These are phyloP conservation scores for Melinaea menophilus DNA, from an alignment of 2,888 invertebrate species.

Conservation along the genomic window DNA sequence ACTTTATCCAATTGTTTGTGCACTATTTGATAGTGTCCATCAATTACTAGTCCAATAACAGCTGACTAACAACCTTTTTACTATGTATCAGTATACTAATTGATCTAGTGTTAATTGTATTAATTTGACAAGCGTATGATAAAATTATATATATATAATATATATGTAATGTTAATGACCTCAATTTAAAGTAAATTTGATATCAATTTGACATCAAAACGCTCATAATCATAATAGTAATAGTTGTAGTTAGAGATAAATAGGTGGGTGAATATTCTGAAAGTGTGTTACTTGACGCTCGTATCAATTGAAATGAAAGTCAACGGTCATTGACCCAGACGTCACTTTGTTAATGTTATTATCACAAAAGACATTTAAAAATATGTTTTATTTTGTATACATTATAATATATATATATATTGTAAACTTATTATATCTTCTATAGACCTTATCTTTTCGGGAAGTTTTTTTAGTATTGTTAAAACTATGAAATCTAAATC, in stretches of 20 bases:
- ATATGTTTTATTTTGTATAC: too few relatives aligned
- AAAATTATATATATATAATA: too few relatives aligned
- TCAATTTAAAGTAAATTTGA: neutral
- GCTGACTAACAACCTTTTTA: too few relatives aligned
- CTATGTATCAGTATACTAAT: too few relatives aligned
- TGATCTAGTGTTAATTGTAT: too few relatives aligned
- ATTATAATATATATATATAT: too few relatives aligned
- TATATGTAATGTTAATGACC: neutral
- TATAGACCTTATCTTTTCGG: too few relatives aligned
- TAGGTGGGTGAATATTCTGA: slow-evolving; percentile 16
- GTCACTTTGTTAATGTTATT: slow-evolving; percentile 21
- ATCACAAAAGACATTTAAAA: slow-evolving; percentile 5
- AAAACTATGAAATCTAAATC: too few relatives aligned
- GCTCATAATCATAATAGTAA: slow-evolving; percentile 4
- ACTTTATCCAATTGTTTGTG: too few relatives aligned
- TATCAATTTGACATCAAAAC: neutral
- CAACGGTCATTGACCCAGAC: slow-evolving; percentile 33
- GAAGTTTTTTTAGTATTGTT: too few relatives aligned
- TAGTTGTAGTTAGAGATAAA: slow-evolving; percentile 2
- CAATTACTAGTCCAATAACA: neutral
- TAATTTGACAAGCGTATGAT: too few relatives aligned
- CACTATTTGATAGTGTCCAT: neutral
- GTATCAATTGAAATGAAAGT: slow-evolving; percentile 31
- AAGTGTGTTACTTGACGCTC: slow-evolving; percentile 26
- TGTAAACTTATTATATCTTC: too few relatives aligned